These are phyloP conservation scores for Reticulitermes lucifugus DNA, from an alignment of 2,888 invertebrate species.

Conservation along the genomic window DNA sequence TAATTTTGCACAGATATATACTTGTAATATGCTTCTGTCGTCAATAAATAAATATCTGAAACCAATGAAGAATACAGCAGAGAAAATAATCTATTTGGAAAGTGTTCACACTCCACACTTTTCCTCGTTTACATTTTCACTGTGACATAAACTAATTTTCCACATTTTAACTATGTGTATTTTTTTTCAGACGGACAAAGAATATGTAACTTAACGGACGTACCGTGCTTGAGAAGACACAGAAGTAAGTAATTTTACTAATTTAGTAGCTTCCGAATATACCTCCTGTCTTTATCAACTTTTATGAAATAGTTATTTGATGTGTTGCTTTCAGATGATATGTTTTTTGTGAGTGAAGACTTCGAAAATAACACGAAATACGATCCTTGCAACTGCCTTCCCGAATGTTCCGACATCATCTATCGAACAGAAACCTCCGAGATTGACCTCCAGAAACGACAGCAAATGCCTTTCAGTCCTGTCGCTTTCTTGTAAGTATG, in stretches of 20 bases:
- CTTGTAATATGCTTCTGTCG: no score
- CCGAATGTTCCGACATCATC: conserved; percentile 73
- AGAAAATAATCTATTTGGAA: no score
- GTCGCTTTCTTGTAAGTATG: conserved; percentile 68
- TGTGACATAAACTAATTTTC: no score
- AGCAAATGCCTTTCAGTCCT: conserved; percentile 62
- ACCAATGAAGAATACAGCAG: no score
- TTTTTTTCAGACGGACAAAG: conserved; percentile 31
- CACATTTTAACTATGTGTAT: background rate
- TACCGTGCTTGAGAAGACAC: conserved; percentile 34
- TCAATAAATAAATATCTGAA: no score
- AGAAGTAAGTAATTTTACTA: conserved; percentile 19
- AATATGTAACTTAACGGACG: conserved; percentile 37
- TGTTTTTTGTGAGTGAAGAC: background rate
- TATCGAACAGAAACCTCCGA: conserved; percentile 75
- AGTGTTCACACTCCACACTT: no score
- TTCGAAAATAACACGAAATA: background rate
- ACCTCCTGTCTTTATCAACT: no score
- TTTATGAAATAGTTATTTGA: background rate
- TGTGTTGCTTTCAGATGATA: background rate
- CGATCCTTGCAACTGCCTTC: conserved; percentile 68
- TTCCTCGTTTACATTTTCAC: no score
- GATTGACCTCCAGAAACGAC: conserved; percentile 59
- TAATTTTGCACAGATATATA: no score
- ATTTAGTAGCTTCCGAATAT: no score